phyloP scores from a whole-genome alignment of 92 coral and sea anemone species.

The Porites divaricata region DNA sequence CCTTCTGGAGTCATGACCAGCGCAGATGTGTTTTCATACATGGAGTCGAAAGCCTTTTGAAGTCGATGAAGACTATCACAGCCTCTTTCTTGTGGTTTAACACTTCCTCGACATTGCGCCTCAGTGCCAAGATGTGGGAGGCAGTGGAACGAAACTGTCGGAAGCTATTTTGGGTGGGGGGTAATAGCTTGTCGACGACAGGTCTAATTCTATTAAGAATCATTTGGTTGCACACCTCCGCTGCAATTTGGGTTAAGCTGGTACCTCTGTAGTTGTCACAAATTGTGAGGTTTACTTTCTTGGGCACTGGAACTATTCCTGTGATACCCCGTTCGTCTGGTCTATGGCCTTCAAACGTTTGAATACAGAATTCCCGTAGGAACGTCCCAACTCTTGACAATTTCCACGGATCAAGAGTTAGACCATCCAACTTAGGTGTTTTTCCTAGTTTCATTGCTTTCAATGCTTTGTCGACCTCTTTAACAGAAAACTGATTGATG shows the following conservation, averaged over 20 bases:
- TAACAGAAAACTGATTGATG: no score
- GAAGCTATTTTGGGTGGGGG: no score
- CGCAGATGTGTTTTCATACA: slow-evolving; percentile 33
- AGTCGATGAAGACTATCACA: slow-evolving; percentile 37
- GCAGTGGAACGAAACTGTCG: no score
- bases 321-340: slow-evolving; percentile 35
- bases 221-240: no score
- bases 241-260: no score
- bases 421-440: slow-evolving; percentile 20
- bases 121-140: slow-evolving; percentile 32
- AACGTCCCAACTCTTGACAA: not conserved
- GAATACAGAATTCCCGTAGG: slow-evolving; percentile 17
- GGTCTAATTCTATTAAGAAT: no score
- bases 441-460: not conserved
- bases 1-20: slow-evolving; percentile 29
- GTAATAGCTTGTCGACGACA: no score
- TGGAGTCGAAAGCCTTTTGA: slow-evolving; percentile 63
- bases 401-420: slow-evolving; percentile 27
- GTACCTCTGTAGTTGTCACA: no score
- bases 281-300: no score
- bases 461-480: no score
- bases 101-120: slow-evolving; percentile 47
- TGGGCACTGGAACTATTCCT: not conserved
- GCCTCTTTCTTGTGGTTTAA: slow-evolving; percentile 24
- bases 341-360: slow-evolving; percentile 6